Percentiles rank a stretch among this genome's conserved stretches.
Evolutionary conservation across 2,888 invertebrate species (phyloP).

Genomic region (Acanthococcus lagerstroemiae): DNA sequence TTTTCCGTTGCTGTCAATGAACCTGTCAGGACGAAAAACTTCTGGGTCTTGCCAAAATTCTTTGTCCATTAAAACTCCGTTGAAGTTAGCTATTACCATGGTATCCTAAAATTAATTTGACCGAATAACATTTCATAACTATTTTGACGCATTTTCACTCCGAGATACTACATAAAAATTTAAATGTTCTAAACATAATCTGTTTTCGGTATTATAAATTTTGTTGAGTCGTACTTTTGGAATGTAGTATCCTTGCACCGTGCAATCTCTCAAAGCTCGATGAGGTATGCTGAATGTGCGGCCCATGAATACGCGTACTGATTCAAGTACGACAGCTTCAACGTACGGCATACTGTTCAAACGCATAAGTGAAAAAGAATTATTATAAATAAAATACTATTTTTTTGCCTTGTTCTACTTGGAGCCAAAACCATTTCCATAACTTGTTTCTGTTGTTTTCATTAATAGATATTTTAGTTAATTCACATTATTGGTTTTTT

Average conservation of each 20-base stretch:
- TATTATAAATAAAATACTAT: too few species aligned
- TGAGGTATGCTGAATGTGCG: constrained; percentile 70
- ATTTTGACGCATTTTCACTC: too few species aligned
- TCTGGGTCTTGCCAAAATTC: constrained; percentile 58
- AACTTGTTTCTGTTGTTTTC: too few species aligned
- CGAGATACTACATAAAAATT: too few species aligned
- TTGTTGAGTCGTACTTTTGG: constrained; percentile 54
- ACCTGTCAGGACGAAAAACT: constrained; percentile 64
- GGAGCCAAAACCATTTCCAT: too few species aligned
- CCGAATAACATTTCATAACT: too few species aligned
- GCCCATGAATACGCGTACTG: constrained; percentile 68
- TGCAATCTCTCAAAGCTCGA: constrained; percentile 61
- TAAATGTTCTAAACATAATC: too few species aligned
- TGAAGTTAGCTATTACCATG: constrained; percentile 67
- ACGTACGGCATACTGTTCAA: constrained; percentile 64
- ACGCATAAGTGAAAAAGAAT: too few species aligned
- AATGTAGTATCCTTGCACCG: constrained; percentile 59
- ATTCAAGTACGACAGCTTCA: constrained; percentile 66
- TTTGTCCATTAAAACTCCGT: constrained; percentile 59
- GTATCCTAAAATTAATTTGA: constrained; percentile 50
- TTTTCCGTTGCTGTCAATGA: constrained; percentile 51
- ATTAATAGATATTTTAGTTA: too few species aligned
- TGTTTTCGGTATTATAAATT: background rate
- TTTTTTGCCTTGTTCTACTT: too few species aligned
- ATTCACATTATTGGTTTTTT: too few species aligned